Base-by-base conservation (phyloP, 2,888 invertebrate species). In the Entomobrya proxima region DNA sequence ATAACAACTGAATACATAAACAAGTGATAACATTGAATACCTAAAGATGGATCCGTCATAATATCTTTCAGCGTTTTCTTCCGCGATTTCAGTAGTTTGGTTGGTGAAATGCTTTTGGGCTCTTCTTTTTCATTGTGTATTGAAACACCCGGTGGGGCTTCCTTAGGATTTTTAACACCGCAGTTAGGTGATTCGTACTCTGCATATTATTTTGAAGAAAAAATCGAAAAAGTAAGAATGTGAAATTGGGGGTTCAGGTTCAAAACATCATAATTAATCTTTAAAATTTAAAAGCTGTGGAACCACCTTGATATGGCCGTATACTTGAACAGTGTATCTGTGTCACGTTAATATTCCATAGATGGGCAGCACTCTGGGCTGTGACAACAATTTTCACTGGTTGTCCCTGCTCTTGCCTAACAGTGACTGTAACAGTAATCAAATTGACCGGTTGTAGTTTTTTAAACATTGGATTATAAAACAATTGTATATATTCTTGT, bases 261-360 rank as follows among this genome's bases (percentile, higher is more conserved):
- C 15, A 11, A 11, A 40, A 40, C 9, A 6, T 9, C 61, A 61
- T 7, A 55, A 7, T 55, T n/a, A 9, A 58, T 24, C 27, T 21
- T 58, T 47, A 15, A 21, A 52, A 21, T 52, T 21, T 18, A 21
- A 4, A 52, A 18, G 5, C 21, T 3, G 4, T 47, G 52, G 30
- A 50, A 61, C 52, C 30, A 88, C 89, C 88, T 78, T 82, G 55
- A 11, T 85, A 52, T 3, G 86, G 72, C 15, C 64, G 44, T 27
- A 89, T 87, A 27, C 81, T 84, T n/a, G 82, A 84, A 37, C 88
- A 88, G 0, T 40, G 75, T 13, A 89, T 88, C 64, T 90, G 90
- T 9, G 84, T 87, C 2, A 88, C 64, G 11, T 72, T 84, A 0
- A 89, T 87, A 37, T 76, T 89, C 89, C 89, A 90, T 0, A 87